A percentile compares a stretch with the other conserved stretches of the same genome.
phyloP scores from a whole-genome alignment of 2,888 invertebrate species.

The Tribolium freemani region DNA sequence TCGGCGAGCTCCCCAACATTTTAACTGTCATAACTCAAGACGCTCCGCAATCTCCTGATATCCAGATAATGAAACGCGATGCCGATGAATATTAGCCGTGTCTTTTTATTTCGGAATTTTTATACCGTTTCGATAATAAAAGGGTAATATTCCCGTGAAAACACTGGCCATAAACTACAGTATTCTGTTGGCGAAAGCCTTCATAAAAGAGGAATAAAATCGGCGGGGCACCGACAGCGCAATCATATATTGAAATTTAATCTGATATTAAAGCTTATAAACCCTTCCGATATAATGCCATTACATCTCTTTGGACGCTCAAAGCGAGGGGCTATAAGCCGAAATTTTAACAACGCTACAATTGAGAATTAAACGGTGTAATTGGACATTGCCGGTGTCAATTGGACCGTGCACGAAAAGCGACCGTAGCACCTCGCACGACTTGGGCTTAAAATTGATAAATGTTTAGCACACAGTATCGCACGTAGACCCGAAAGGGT shows the following conservation, averaged over 20 bases:
- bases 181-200: conserved; percentile 24
- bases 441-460: conserved; percentile 55
- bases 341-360: conserved; percentile 60
- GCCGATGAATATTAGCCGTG: conserved; percentile 22
- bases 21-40: conserved; percentile 38
- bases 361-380: conserved; percentile 60
- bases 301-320: conserved; percentile 48
- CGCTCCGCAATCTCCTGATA: conserved; percentile 32
- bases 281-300: conserved; percentile 50
- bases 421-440: conserved; percentile 46
- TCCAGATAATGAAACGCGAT: conserved; percentile 25
- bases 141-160: conserved; percentile 31
- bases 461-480: conserved; percentile 53
- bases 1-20: conserved; percentile 39
- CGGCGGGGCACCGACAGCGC: conserved; percentile 33
- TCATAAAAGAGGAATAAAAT: conserved; percentile 46
- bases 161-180: conserved; percentile 31
- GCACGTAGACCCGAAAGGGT: conserved; percentile 53
- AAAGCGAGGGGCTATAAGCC: conserved; percentile 56
- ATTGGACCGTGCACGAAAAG: conserved; percentile 47
- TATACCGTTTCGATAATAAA: conserved; percentile 38
- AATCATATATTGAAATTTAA: conserved; percentile 52
- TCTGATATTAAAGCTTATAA: conserved; percentile 47
- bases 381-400: conserved; percentile 56
- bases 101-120: conserved; percentile 33